These are phyloP conservation scores for Vannuccia rotundouncinata DNA, from an alignment of 2,888 invertebrate genomes.

Conservation along the genomic window DNA sequence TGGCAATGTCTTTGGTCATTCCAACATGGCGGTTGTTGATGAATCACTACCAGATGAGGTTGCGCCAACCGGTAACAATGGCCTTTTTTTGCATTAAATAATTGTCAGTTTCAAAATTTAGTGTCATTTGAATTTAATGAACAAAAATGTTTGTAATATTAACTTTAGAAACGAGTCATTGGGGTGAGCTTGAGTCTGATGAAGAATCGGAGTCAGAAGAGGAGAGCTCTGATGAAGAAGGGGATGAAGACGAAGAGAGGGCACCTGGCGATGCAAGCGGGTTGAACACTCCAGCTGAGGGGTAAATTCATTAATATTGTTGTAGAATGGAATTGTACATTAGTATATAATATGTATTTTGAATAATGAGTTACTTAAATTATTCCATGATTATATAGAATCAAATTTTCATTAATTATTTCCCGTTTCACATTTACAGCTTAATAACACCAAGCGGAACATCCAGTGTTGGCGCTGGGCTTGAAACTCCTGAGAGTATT, in stretches of 20 bases:
- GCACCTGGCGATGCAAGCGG: conserved; percentile 53
- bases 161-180: too few species aligned
- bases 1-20: conserved; percentile 88
- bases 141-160: too few species aligned
- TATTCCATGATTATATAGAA: too few species aligned
- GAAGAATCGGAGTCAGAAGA: conserved; percentile 47
- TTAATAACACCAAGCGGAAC: conserved; percentile 89
- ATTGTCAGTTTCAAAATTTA: too few species aligned
- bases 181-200: conserved; percentile 65
- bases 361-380: too few species aligned
- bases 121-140: not conserved
- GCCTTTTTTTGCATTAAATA: too few species aligned
- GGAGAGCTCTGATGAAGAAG: conserved; percentile 48
- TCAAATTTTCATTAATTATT: too few species aligned
- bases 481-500: conserved; percentile 97
- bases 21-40: not conserved
- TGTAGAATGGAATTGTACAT: too few species aligned
- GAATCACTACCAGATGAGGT: not conserved
- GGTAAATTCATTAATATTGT: too few species aligned
- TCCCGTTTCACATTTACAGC: too few species aligned
- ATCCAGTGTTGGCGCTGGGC: conserved; percentile 69
- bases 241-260: conserved; percentile 48
- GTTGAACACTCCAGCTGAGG: conserved; percentile 43
- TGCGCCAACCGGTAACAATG: conserved; percentile 7
- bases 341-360: too few species aligned